phyloP scores from a whole-genome alignment of 2,888 invertebrate species.

The Drosophila conformis region DNA sequence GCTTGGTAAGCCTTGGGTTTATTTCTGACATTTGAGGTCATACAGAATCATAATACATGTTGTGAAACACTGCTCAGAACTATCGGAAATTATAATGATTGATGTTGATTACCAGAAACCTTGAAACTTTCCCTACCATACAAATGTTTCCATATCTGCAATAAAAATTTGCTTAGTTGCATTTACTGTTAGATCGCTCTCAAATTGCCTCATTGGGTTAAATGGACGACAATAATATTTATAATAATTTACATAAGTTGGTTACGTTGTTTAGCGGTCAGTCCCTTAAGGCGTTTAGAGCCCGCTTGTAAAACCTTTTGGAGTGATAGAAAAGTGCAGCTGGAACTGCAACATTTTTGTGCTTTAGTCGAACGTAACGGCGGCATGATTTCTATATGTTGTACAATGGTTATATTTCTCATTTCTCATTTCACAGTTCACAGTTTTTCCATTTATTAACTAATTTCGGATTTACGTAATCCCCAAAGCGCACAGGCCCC shows the following conservation, averaged over 20 bases:
- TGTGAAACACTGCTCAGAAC: background rate
- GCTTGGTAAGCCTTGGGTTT: background rate
- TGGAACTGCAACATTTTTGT: constrained; percentile 43
- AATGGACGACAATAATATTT: constrained; percentile 17
- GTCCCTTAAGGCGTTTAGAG: constrained; percentile 1
- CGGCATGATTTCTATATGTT: constrained; percentile 54
- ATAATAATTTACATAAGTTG: constrained; percentile 32
- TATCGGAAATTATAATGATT: background rate
- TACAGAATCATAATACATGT: background rate
- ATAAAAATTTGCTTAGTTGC: background rate
- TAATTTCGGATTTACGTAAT: constrained; percentile 80
- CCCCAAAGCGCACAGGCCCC: constrained; percentile 54
- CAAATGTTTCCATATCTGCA: background rate
- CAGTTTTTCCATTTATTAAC: constrained; percentile 79
- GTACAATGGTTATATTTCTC: constrained; percentile 44
- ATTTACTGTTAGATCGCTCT: background rate
- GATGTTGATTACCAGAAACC: background rate
- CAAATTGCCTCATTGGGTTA: background rate
- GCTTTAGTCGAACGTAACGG: constrained; percentile 65
- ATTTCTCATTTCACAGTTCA: constrained; percentile 76
- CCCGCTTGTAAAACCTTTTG: constrained; percentile 15
- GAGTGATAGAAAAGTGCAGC: constrained; percentile 60
- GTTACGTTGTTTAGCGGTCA: constrained; percentile 1
- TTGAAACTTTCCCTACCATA: background rate
- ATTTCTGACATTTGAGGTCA: background rate